These are phyloP conservation scores for Pristionchus fissidentatus DNA, from an alignment of 2,888 invertebrate species.

Conservation along the genomic window DNA sequence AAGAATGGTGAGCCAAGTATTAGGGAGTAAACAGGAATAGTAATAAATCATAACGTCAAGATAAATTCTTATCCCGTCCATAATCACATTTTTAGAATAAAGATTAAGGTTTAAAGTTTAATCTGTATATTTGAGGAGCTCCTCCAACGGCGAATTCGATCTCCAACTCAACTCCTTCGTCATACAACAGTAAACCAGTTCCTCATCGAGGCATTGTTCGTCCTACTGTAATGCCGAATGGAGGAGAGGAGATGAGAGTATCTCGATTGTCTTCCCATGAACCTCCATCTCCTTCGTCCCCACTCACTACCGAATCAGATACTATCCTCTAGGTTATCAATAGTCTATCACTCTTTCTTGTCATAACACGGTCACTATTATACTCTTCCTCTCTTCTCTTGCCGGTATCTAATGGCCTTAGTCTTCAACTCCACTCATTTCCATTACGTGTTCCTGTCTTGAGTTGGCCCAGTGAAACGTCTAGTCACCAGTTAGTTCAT, in stretches of 20 bases:
- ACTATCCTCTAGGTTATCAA: conserved; percentile 27
- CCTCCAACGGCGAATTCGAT: neutral
- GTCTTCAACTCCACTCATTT: neutral
- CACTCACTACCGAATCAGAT: conserved; percentile 2
- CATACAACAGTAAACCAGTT: neutral
- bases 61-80: neutral
- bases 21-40: too few species aligned
- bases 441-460: conserved; percentile 1
- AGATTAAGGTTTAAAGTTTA: neutral
- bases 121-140: neutral
- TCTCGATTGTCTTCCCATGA: conserved; percentile 62
- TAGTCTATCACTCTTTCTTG: neutral
- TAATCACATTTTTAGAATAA: neutral
- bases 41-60: too few species aligned
- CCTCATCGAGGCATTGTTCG: conserved; percentile 4
- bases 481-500: neutral
- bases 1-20: conserved; percentile 45
- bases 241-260: conserved; percentile 63
- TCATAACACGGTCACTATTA: neutral
- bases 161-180: conserved; percentile 5
- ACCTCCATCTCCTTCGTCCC: conserved; percentile 50
- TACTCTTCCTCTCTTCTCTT: neutral
- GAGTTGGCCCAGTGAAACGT: neutral
- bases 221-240: conserved; percentile 58
- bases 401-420: conserved; percentile 10